Percentiles rank a stretch among this genome's conserved stretches.
Evolutionary conservation across 2,113 vertebrate genomes (phyloP).

Genomic region (Merops nubicus): DNA sequence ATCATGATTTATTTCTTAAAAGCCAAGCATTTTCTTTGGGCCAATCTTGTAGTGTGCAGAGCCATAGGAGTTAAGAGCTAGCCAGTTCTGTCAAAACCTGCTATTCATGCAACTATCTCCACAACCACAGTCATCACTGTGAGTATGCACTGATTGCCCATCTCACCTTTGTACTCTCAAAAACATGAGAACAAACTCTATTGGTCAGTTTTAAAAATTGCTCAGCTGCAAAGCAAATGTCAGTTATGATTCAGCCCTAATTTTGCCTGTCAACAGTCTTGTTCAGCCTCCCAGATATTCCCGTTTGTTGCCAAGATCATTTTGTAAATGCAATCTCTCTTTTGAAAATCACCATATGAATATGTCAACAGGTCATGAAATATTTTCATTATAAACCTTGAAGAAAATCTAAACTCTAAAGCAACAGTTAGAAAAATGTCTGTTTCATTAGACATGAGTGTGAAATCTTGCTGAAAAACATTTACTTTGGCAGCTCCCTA

Average conservation of each 20-base stretch:
- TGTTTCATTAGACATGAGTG: slow-evolving; percentile 75
- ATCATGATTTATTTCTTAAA: background rate
- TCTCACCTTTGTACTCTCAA: background rate
- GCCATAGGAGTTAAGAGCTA: background rate
- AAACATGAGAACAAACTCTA: background rate
- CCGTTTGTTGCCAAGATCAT: slow-evolving; percentile 75
- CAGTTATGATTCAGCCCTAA: slow-evolving; percentile 70
- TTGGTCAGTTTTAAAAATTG: slow-evolving; percentile 58
- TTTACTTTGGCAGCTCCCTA: slow-evolving; percentile 78
- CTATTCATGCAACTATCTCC: background rate
- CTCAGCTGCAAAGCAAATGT: slow-evolving; percentile 66
- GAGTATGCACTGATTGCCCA: background rate
- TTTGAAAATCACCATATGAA: slow-evolving; percentile 83
- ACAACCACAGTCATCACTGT: background rate
- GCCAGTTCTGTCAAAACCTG: background rate
- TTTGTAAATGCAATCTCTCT: slow-evolving; percentile 78
- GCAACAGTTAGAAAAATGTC: slow-evolving; percentile 75
- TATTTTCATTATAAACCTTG: slow-evolving; percentile 81
- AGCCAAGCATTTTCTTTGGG: background rate
- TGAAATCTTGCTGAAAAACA: slow-evolving; percentile 79
- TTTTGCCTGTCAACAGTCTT: slow-evolving; percentile 77
- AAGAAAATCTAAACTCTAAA: slow-evolving; percentile 77
- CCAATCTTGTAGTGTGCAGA: background rate
- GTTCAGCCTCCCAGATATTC: slow-evolving; percentile 73
- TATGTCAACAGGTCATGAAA: slow-evolving; percentile 84